Conservation (phyloP, 92 coral and sea anemone species). For the Pocillopora grandis region DNA sequence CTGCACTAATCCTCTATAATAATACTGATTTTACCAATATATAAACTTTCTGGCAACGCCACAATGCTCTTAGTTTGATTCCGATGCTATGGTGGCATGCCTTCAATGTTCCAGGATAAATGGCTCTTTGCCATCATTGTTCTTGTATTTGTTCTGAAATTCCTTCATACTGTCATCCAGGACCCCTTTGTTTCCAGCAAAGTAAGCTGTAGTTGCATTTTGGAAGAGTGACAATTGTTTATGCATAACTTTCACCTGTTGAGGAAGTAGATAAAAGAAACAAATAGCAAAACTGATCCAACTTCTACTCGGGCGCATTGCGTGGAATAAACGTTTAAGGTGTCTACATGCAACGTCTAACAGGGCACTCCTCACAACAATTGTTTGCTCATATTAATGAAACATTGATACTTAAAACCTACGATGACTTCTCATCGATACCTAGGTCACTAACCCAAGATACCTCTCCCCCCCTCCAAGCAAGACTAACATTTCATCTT, state of each 20-base stretch:
- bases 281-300: not conserved
- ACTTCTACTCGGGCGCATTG: not conserved
- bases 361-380: not conserved
- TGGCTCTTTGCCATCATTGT: slow-evolving; percentile 75
- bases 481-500: too few relatives aligned
- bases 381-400: too few relatives aligned
- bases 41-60: too few relatives aligned
- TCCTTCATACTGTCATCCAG: slow-evolving; percentile 89
- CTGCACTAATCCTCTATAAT: too few relatives aligned
- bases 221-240: slow-evolving; percentile 93
- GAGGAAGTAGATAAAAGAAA: not conserved
- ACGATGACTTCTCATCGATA: too few relatives aligned
- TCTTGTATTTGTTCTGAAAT: slow-evolving; percentile 86
- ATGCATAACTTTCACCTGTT: slow-evolving; percentile 97
- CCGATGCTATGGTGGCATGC: too few relatives aligned
- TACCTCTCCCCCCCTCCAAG: too few relatives aligned
- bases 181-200: slow-evolving; percentile 97
- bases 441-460: too few relatives aligned
- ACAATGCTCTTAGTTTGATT: too few relatives aligned
- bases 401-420: too few relatives aligned
- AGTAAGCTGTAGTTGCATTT: slow-evolving; percentile 96
- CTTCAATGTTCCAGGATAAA: slow-evolving; percentile 82
- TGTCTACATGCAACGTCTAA: not conserved
- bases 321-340: not conserved
- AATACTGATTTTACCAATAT: too few relatives aligned